These are phyloP conservation scores for Cyanistes caeruleus DNA, from an alignment of 2,113 vertebrate genomes.

Conservation along the genomic window DNA sequence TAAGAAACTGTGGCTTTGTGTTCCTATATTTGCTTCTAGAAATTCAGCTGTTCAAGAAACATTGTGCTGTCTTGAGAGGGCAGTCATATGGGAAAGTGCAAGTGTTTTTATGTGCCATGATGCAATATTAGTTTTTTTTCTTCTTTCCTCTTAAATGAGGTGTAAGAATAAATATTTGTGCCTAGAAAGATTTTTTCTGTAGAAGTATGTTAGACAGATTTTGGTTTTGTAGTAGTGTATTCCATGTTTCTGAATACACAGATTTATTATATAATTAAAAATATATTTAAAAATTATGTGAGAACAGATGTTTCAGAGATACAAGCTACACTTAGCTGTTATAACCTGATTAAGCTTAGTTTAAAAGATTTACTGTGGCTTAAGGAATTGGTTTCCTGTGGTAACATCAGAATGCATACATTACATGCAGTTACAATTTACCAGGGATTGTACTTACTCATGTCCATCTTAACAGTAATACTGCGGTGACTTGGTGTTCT, in stretches of 20 bases:
- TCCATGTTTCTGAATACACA: background rate
- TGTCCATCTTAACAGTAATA: background rate
- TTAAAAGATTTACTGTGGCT: background rate
- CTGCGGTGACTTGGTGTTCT: background rate
- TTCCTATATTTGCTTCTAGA: background rate
- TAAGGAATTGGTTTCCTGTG: background rate
- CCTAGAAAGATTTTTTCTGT: background rate
- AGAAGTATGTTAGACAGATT: background rate
- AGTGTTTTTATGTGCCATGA: background rate
- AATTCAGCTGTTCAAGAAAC: background rate
- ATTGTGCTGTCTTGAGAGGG: background rate
- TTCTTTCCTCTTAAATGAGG: background rate
- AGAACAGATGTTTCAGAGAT: background rate
- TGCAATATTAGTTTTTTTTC: background rate
- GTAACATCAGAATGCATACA: background rate
- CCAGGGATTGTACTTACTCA: background rate
- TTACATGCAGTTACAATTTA: background rate
- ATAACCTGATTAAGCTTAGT: background rate
- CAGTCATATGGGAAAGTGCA: background rate
- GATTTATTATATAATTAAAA: background rate
- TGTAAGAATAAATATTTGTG: background rate
- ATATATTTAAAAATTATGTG: background rate
- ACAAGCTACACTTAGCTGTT: background rate
- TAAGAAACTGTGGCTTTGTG: background rate
- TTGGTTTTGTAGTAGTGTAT: background rate